These are phyloP conservation scores for Cynaeus angustus DNA, from an alignment of 2,888 invertebrate species.

Conservation along the genomic window DNA sequence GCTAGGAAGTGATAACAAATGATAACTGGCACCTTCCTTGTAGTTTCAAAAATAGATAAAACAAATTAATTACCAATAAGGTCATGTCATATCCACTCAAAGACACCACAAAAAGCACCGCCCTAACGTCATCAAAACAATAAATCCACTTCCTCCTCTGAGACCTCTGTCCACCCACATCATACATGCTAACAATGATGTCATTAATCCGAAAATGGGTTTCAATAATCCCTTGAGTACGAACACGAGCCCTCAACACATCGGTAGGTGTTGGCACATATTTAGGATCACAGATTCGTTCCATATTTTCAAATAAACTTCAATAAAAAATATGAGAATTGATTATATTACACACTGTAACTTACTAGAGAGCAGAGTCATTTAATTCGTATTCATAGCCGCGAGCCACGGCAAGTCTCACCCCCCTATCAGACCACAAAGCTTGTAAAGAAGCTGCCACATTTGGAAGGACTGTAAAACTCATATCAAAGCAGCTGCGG, in stretches of 20 bases:
- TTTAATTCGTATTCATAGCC: constrained; percentile 81
- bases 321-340: constrained; percentile 60
- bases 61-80: constrained; percentile 71
- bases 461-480: constrained; percentile 73
- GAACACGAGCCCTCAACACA: constrained; percentile 77
- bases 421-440: constrained; percentile 79
- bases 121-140: constrained; percentile 79
- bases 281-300: constrained; percentile 77
- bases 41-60: constrained; percentile 4
- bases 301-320: constrained; percentile 81
- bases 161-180: constrained; percentile 79
- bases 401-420: constrained; percentile 77
- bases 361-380: constrained; percentile 80
- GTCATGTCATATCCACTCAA: constrained; percentile 81
- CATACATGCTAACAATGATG: constrained; percentile 77
- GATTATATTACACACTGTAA: too few species aligned
- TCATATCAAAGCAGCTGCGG: constrained; percentile 75
- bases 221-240: constrained; percentile 80
- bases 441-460: constrained; percentile 74
- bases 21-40: neutral
- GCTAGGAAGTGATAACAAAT: neutral
- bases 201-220: constrained; percentile 78
- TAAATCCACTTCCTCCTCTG: constrained; percentile 81
- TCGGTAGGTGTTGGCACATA: constrained; percentile 79
- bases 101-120: constrained; percentile 78